phyloP scores from a whole-genome alignment of 2,797 vertebrate genomes.

The Galagoides demidoff region DNA sequence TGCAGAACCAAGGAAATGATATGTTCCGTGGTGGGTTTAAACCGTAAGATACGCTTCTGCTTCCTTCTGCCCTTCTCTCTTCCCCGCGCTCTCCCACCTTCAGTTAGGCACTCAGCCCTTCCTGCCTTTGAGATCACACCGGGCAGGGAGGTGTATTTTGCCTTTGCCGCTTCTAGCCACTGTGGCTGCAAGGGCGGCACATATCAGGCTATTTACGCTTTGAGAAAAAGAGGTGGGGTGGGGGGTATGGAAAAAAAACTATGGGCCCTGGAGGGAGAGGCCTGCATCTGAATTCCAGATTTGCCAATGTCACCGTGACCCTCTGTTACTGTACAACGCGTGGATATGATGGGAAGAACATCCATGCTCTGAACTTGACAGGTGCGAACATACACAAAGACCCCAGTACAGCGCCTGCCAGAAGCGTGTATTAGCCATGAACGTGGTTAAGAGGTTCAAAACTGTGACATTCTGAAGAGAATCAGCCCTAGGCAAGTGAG shows the following conservation, averaged over 20 bases:
- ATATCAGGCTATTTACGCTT: fast-evolving
- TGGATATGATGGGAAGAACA: no score
- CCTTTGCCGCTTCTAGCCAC: background rate
- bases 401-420: background rate
- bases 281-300: background rate
- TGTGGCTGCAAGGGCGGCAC: background rate
- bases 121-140: background rate
- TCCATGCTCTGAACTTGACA: background rate
- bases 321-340: fast-evolving
- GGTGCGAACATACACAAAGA: background rate
- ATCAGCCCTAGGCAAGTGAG: background rate
- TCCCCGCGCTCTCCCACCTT: background rate
- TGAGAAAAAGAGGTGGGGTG: background rate
- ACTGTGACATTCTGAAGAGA: background rate
- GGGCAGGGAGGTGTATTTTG: background rate
- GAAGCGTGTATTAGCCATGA: fast-evolving
- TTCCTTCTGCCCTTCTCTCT: background rate
- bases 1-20: constrained; percentile 32
- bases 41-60: fast-evolving
- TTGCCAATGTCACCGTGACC: background rate
- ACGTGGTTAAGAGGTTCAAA: background rate
- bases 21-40: background rate
- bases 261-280: background rate
- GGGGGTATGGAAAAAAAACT: no score
- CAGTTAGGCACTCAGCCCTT: background rate